Evolutionary conservation across 2,113 vertebrate species (phyloP).

Genomic region (Rhinogobius similis): DNA sequence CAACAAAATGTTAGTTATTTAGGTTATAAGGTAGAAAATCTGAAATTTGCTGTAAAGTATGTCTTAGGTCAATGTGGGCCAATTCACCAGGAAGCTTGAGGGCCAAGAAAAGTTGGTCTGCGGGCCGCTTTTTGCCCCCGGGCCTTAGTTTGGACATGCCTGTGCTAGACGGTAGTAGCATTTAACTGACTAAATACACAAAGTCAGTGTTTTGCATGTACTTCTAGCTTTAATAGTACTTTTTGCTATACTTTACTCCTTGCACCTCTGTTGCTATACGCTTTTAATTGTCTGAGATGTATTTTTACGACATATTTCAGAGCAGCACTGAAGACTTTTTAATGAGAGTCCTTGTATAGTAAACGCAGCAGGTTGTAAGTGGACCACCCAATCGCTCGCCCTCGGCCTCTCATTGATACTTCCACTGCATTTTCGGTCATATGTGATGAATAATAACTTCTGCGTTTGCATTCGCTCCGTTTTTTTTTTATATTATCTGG

Average conservation of each 20-base stretch:
- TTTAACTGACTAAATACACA: not conserved
- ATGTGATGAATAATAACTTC: not conserved
- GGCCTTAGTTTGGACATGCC: too few relatives aligned
- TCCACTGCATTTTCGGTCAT: too few relatives aligned
- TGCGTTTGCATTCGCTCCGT: not conserved
- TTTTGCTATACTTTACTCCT: too few relatives aligned
- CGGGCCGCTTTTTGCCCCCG: too few relatives aligned
- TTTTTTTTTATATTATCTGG: conserved; percentile 2
- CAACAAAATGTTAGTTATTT: too few relatives aligned
- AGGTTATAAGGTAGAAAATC: too few relatives aligned
- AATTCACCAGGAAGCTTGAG: too few relatives aligned
- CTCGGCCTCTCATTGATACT: conserved; percentile 27
- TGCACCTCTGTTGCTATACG: conserved; percentile 12
- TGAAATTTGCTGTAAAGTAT: too few relatives aligned
- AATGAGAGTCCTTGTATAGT: conserved; percentile 58
- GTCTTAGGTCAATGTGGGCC: too few relatives aligned
- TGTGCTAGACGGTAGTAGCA: too few relatives aligned
- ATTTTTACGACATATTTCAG: conserved; percentile 39
- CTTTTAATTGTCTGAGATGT: conserved; percentile 29
- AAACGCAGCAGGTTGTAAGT: conserved; percentile 60
- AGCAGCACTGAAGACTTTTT: conserved; percentile 40
- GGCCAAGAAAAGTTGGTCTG: too few relatives aligned
- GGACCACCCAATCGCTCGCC: conserved; percentile 57
- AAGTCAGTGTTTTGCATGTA: too few relatives aligned
- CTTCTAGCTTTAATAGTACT: not conserved